phyloP scores from a whole-genome alignment of 2,113 vertebrate genomes.

The Esox niger region DNA sequence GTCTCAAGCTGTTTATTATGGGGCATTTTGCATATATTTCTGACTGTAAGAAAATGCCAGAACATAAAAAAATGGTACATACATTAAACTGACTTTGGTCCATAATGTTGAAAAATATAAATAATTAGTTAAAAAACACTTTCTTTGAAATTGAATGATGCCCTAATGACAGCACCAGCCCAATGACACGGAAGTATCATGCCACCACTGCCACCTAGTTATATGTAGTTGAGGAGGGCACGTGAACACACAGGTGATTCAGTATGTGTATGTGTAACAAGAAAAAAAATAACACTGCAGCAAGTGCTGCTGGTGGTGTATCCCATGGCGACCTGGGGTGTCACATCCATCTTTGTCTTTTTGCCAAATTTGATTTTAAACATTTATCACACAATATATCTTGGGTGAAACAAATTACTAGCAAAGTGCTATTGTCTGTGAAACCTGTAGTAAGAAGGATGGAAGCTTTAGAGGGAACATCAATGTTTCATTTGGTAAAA shows the following conservation, averaged over 20 bases:
- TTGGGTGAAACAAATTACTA: slow-evolving; percentile 95
- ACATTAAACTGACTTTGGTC: too few species aligned
- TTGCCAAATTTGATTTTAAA: slow-evolving; percentile 99
- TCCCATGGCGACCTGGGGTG: slow-evolving; percentile 78
- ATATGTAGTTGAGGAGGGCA: slow-evolving; percentile 36
- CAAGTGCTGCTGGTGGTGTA: slow-evolving; percentile 40
- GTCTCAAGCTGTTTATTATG: too few species aligned
- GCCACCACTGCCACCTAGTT: slow-evolving; percentile 54
- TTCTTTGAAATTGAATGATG: slow-evolving; percentile 31
- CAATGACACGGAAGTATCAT: background rate
- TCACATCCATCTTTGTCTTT: slow-evolving; percentile 97
- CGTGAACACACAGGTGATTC: background rate
- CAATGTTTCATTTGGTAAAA: slow-evolving; percentile 99
- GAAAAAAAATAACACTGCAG: slow-evolving; percentile 35
- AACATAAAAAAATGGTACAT: too few species aligned
- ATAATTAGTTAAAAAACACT: background rate
- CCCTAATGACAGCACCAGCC: background rate
- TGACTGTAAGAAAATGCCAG: too few species aligned
- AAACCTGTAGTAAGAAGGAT: slow-evolving; percentile 93
- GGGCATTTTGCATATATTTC: too few species aligned
- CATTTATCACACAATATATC: slow-evolving; percentile 99
- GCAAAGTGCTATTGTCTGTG: slow-evolving; percentile 96
- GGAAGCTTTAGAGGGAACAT: slow-evolving; percentile 93
- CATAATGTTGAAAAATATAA: too few species aligned
- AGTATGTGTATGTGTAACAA: background rate